Percentiles rank a stretch among this genome's conserved stretches.
phyloP scores from a whole-genome alignment of 2,888 invertebrate species.

The Allygus modestus region DNA sequence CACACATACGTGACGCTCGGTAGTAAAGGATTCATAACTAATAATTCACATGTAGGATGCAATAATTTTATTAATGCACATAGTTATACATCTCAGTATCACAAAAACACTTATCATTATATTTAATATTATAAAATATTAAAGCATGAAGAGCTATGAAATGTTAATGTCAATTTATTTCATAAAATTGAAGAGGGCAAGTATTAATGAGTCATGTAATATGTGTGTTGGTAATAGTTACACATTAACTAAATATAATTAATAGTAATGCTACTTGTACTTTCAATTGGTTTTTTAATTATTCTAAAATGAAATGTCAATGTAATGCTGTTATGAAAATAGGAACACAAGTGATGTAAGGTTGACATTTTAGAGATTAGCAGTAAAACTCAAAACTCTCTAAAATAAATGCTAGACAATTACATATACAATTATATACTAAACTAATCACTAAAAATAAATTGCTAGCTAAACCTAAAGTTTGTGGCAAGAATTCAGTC shows the following conservation, averaged over 20 bases:
- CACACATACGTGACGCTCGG: too few relatives aligned
- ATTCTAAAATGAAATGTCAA: too few relatives aligned
- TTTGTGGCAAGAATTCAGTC: conserved; percentile 48
- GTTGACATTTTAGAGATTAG: not conserved
- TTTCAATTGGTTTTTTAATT: too few relatives aligned
- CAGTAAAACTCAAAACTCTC: not conserved
- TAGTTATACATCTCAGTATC: not conserved
- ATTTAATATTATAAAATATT: not conserved
- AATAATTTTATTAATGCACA: not conserved
- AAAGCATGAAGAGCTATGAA: conserved; percentile 3
- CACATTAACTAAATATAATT: too few relatives aligned
- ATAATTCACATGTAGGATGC: too few relatives aligned
- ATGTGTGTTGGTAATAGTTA: too few relatives aligned
- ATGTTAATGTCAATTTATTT: not conserved
- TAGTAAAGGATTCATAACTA: too few relatives aligned
- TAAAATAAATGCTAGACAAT: not conserved
- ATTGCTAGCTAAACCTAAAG: not conserved
- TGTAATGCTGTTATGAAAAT: not conserved
- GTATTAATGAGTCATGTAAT: not conserved
- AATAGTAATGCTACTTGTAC: too few relatives aligned
- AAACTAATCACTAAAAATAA: not conserved
- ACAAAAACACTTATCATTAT: not conserved
- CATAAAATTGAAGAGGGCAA: not conserved
- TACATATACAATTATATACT: not conserved
- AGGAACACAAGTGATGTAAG: conserved; percentile 20